phyloP scores from a whole-genome alignment of 2,113 vertebrate genomes.

The Calyptomena viridis region DNA sequence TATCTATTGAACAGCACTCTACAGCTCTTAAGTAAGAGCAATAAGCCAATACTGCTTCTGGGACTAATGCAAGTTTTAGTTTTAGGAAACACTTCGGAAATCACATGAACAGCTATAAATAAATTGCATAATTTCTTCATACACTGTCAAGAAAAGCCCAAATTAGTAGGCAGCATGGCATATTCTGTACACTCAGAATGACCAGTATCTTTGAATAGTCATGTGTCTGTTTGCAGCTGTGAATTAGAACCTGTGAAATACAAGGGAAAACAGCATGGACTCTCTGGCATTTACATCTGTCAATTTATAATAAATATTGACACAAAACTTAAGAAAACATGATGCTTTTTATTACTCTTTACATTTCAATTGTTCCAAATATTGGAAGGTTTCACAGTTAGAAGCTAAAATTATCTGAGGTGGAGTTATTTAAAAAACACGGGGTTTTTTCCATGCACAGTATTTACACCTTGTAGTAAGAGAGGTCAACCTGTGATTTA shows the following conservation, averaged over 20 bases:
- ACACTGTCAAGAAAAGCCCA: background rate
- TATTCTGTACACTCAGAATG: background rate
- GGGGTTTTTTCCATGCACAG: background rate
- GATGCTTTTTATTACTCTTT: background rate
- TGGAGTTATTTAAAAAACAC: background rate
- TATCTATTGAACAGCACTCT: background rate
- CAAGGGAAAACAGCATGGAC: background rate
- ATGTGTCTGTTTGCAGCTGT: background rate
- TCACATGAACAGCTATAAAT: background rate
- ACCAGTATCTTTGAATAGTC: background rate
- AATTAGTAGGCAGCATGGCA: background rate
- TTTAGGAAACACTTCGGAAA: background rate
- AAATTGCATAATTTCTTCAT: background rate
- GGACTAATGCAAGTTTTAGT: background rate
- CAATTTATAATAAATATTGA: background rate
- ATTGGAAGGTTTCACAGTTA: background rate
- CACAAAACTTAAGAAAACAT: conserved; percentile 10
- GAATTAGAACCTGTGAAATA: background rate
- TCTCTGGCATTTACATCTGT: background rate
- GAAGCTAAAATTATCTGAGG: background rate
- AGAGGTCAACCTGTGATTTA: background rate
- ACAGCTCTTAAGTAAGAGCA: background rate
- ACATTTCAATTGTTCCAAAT: background rate
- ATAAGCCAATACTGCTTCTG: background rate
- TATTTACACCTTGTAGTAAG: background rate